A percentile compares a stretch with the other conserved stretches of the same genome.
Evolutionary conservation across 2,888 invertebrate species (phyloP).

Genomic region (Pristionchus exspectatus): DNA sequence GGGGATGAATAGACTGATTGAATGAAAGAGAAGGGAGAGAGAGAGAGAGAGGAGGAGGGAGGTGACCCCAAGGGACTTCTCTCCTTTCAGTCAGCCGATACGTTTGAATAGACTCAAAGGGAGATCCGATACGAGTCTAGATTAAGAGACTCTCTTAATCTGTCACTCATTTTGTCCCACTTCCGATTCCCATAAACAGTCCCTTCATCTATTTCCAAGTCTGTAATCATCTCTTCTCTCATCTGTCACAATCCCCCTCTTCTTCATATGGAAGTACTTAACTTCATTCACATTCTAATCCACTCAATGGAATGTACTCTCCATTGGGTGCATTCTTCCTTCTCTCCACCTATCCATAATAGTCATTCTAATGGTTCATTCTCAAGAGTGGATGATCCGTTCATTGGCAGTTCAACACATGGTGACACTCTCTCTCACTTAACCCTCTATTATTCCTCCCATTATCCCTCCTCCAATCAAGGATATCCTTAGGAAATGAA

Average conservation of each 20-base stretch:
- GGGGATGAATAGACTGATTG: constrained; percentile 6
- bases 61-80: constrained; percentile 37
- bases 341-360: neutral
- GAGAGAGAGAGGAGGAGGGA: too few relatives aligned
- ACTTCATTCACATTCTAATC: neutral
- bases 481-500: neutral
- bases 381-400: neutral
- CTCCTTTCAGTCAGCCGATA: constrained; percentile 18
- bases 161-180: constrained; percentile 48
- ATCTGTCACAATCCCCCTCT: neutral
- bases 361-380: neutral
- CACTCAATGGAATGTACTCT: neutral
- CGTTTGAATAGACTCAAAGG: constrained; percentile 28
- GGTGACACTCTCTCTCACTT: constrained; percentile 8
- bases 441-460: neutral
- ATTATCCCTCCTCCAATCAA: constrained; percentile 13
- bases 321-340: neutral
- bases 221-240: constrained; percentile 1
- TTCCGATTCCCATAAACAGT: constrained; percentile 48
- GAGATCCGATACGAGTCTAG: neutral
- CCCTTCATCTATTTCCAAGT: neutral
- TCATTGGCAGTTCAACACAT: constrained; percentile 27
- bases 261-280: neutral
- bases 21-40: neutral
- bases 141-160: neutral